Conservation (phyloP, 1,140 invertebrate species). For the Maconellicoccus hirsutus region DNA sequence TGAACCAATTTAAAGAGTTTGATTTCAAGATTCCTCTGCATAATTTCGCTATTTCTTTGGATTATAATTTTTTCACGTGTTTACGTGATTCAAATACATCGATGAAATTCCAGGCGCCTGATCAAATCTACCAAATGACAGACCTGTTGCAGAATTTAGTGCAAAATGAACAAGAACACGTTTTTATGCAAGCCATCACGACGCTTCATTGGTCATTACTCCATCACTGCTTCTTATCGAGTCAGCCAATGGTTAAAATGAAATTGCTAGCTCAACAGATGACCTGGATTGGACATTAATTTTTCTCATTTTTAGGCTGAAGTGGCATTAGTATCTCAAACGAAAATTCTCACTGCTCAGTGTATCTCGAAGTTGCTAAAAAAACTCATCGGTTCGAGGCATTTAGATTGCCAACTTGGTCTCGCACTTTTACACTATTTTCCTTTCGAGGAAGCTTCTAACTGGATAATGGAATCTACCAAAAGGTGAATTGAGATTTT, state of each 20-base stretch:
- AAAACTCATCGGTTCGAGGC: conserved; percentile 5
- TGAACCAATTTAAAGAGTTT: too few relatives aligned
- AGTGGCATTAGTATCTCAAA: background rate
- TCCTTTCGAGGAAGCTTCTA: background rate
- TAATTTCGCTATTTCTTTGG: too few relatives aligned
- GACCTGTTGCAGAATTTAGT: background rate
- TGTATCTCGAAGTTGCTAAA: background rate
- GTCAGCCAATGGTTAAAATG: background rate
- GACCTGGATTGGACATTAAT: background rate
- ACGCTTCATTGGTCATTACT: background rate
- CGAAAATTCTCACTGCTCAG: background rate
- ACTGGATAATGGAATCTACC: conserved; percentile 8
- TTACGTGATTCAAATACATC: too few relatives aligned
- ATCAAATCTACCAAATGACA: background rate
- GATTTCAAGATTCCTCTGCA: too few relatives aligned
- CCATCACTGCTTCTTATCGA: background rate
- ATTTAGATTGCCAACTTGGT: background rate
- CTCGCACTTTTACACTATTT: conserved; percentile 13
- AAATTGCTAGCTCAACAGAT: background rate
- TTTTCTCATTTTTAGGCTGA: background rate
- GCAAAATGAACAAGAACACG: background rate
- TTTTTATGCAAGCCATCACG: background rate
- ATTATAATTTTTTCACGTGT: too few relatives aligned
- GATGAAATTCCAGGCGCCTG: background rate
- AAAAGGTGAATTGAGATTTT: background rate